Evolutionary conservation across 2,113 vertebrate genomes (phyloP), one percentile per base, ranked within the genome.

Genomic region (Dromas ardeola): DNA sequence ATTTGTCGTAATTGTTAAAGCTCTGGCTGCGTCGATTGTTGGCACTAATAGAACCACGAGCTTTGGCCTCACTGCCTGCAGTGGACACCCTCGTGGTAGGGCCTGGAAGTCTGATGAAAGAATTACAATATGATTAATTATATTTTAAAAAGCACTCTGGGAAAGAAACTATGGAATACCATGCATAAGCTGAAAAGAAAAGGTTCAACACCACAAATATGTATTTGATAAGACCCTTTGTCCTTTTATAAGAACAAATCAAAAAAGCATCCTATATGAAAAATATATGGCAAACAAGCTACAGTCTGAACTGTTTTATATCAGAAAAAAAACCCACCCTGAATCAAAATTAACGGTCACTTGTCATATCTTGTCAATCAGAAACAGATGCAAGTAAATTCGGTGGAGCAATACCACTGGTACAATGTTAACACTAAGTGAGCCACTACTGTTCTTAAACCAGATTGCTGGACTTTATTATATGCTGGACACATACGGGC

Each of bases 1-100:
- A 98, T 98, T 99, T 99, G 96, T 99, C 99, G 1, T 98, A 98
- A 94, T 98, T 98, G 97, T 98, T 99, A 98, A 99, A 99, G 98
- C 98, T 99, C 98, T 99, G 99, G 96, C 99, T 99, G 93, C 99
- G 99, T 30, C 99, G 98, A 97, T 99, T 99, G 96, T 98, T 99
- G 84, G 98, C 98, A 95, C 98, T 93, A 81, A 98, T 91, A 49
- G 98, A 97, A 72, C 98, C 98, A 45, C 98, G 98, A 81, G 98
- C 95, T 97, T 99, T 99, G 97, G 98, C 97, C 96, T 99, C 99
- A 52, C 98, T 98, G 98, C 99, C 99, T 53, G 98, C 99, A 98
- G 99, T 86, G 53, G 99, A 98, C 95, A 98, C 98, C 97, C 99
- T 99, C 27, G 98, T 83, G 26, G 99, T 98, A 70, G 99, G 99